Conservation (phyloP, 2,113 vertebrate species). For the Diglossa brunneiventris region DNA sequence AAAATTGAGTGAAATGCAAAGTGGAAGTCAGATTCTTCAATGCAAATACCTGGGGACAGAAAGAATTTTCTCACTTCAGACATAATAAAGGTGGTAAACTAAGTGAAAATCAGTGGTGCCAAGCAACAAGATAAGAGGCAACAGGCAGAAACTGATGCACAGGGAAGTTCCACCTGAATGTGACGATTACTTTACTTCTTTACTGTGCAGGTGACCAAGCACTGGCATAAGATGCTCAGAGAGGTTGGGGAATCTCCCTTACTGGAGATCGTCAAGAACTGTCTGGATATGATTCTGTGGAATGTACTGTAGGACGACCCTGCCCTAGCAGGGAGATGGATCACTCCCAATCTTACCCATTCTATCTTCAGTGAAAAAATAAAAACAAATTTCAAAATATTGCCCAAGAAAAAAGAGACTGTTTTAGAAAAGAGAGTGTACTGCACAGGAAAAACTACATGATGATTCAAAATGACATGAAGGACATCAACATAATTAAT, state of each 20-base stretch:
- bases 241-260: neutral
- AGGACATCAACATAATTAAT: neutral
- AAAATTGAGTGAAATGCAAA: neutral
- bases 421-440: neutral
- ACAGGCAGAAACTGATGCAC: neutral
- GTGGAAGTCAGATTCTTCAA: neutral
- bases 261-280: neutral
- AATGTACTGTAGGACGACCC: neutral
- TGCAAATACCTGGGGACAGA: neutral
- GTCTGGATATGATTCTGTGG: neutral
- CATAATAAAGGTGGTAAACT: neutral
- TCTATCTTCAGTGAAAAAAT: neutral
- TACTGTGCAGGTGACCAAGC: rapidly evolving
- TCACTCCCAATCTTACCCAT: neutral
- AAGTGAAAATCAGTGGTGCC: neutral
- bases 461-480: neutral
- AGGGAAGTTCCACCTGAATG: neutral
- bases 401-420: neutral
- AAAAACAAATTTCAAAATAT: neutral
- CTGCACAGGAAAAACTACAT: neutral
- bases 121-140: neutral
- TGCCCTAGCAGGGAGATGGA: neutral
- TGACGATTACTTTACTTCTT: neutral
- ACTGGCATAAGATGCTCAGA: neutral
- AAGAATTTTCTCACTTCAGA: neutral